Percentiles rank a stretch among this genome's conserved stretches.
Conservation (phyloP, 1,140 invertebrate genomes). For the Lasaia peninsularis region DNA sequence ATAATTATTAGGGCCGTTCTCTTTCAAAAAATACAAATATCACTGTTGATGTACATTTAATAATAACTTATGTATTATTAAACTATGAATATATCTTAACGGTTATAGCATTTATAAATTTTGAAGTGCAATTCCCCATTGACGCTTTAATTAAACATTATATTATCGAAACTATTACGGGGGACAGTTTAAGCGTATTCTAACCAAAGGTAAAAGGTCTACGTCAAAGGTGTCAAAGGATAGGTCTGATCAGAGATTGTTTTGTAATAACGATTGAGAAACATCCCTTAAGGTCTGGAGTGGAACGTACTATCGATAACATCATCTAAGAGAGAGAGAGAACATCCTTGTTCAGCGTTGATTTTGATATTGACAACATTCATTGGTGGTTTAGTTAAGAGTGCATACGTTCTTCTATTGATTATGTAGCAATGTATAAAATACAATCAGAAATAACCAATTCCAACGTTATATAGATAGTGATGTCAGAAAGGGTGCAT, state of each 20-base stretch:
- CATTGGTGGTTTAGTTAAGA: conserved; percentile 13
- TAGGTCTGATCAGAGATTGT: conserved; percentile 18
- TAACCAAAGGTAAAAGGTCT: too few species aligned
- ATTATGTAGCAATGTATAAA: conserved; percentile 3
- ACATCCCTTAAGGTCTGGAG: conserved; percentile 24
- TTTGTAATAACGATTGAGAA: conserved; percentile 18
- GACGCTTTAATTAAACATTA: too few species aligned
- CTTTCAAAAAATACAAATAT: too few species aligned
- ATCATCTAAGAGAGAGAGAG: conserved; percentile 26
- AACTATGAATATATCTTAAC: too few species aligned
- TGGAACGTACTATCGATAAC: conserved; percentile 50
- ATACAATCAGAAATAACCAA: background rate
- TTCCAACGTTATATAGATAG: conserved; percentile 27
- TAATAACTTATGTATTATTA: too few species aligned
- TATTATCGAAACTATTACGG: too few species aligned
- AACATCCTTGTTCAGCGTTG: background rate
- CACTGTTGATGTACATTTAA: too few species aligned
- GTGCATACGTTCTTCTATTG: background rate
- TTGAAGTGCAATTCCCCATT: too few species aligned
- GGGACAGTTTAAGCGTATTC: too few species aligned
- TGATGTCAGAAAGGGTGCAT: conserved; percentile 48
- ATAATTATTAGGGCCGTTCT: too few species aligned
- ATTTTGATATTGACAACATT: background rate
- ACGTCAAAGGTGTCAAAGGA: conserved; percentile 1
- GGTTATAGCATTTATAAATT: too few species aligned